A percentile compares a stretch with the other conserved stretches of the same genome.
phyloP scores from a whole-genome alignment of 2,797 vertebrate species.

The Xenops minutus region DNA sequence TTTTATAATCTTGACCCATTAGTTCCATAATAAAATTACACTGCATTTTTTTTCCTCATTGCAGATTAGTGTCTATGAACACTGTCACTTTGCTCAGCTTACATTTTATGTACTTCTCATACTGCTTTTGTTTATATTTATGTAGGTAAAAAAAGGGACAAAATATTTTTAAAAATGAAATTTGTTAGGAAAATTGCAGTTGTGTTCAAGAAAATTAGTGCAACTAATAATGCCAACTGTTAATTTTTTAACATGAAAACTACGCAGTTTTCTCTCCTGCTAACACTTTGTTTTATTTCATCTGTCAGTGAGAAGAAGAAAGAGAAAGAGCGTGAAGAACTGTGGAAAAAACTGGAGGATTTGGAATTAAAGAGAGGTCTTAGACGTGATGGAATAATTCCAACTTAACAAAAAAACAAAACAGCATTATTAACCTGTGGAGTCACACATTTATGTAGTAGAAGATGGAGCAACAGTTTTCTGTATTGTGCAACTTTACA shows the following conservation, averaged over 20 bases:
- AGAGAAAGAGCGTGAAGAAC: conserved; percentile 96
- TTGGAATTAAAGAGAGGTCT: conserved; percentile 98
- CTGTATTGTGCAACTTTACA: conserved; percentile 99
- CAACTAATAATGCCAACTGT: neutral
- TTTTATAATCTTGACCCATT: neutral
- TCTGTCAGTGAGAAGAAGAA: conserved; percentile 95
- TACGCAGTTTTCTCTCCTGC: neutral
- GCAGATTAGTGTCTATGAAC: neutral
- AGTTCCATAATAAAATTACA: neutral
- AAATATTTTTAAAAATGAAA: neutral
- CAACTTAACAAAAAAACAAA: conserved; percentile 88
- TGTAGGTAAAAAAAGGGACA: neutral
- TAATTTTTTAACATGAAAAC: neutral
- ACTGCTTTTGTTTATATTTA: neutral
- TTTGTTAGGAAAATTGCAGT: neutral
- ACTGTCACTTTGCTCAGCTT: neutral
- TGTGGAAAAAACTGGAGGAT: conserved; percentile 99
- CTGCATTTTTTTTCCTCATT: neutral
- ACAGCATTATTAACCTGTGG: conserved; percentile 84
- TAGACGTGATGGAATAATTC: conserved; percentile 95
- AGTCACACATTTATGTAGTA: conserved; percentile 86
- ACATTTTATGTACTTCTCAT: neutral
- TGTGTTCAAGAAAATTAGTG: neutral
- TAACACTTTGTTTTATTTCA: conserved; percentile 61
- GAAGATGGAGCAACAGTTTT: conserved; percentile 86